These are phyloP conservation scores for Acanthosoma haemorrhoidale DNA, from an alignment of 2,888 invertebrate species.

Conservation along the genomic window DNA sequence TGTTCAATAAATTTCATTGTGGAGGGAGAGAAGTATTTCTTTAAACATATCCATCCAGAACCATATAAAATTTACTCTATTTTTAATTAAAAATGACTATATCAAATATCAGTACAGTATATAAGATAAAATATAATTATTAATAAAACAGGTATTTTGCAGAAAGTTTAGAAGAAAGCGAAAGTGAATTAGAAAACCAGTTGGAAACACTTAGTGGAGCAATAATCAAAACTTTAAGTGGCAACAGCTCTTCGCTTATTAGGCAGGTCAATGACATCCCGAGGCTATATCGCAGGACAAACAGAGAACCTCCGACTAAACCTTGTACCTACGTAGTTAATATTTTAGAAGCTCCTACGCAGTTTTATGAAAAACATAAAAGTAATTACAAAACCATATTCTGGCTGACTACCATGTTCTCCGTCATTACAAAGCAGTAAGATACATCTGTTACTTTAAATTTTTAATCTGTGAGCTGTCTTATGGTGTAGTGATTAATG, in stretches of 20 bases:
- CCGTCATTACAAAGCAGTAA: slow-evolving; percentile 47
- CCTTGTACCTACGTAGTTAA: slow-evolving; percentile 73
- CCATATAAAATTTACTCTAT: too few relatives aligned
- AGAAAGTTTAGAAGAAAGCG: slow-evolving; percentile 38
- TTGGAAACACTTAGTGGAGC: slow-evolving; percentile 24
- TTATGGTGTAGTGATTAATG: too few relatives aligned
- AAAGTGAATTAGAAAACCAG: slow-evolving; percentile 21
- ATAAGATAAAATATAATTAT: neutral
- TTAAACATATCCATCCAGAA: too few relatives aligned
- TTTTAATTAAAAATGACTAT: neutral
- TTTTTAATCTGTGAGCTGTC: too few relatives aligned
- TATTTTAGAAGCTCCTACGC: slow-evolving; percentile 56
- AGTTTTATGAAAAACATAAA: slow-evolving; percentile 53
- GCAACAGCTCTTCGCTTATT: slow-evolving; percentile 45
- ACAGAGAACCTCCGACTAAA: slow-evolving; percentile 75
- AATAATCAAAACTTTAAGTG: slow-evolving; percentile 31
- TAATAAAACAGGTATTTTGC: neutral
- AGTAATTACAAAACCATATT: slow-evolving; percentile 46
- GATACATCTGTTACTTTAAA: too few relatives aligned
- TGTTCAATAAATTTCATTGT: too few relatives aligned
- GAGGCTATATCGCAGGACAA: slow-evolving; percentile 83
- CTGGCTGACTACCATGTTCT: slow-evolving; percentile 41
- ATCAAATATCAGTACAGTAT: neutral
- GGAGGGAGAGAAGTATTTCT: too few relatives aligned
- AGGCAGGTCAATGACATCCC: slow-evolving; percentile 90